Conservation (phyloP, 2,888 invertebrate genomes). For the Cheilosia pagana region DNA sequence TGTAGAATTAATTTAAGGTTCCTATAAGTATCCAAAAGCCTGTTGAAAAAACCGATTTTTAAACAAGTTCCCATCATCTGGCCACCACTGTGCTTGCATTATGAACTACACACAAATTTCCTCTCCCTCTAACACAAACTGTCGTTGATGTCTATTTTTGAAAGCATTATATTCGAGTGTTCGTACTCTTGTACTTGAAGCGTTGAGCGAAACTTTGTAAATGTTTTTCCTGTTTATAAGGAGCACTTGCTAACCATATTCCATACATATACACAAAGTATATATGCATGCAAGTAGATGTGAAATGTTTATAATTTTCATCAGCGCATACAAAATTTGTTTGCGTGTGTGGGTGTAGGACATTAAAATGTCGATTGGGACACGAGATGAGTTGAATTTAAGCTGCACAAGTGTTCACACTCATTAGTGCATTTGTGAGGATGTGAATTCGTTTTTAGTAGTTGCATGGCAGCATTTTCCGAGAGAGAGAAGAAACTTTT, state of each 20-base stretch:
- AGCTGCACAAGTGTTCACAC: constrained; percentile 6
- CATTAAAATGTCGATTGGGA: constrained; percentile 37
- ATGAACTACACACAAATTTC: constrained; percentile 3
- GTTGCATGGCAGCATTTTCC: no score
- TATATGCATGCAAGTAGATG: neutral
- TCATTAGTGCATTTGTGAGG: constrained; percentile 33
- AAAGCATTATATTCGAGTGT: constrained; percentile 5
- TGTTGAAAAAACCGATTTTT: no score
- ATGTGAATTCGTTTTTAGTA: neutral
- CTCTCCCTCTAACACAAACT: constrained; percentile 7
- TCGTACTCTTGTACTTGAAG: constrained; percentile 11
- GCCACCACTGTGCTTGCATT: constrained; percentile 1
- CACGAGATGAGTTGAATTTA: constrained; percentile 8
- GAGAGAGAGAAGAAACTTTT: no score
- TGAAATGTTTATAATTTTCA: neutral
- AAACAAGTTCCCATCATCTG: no score
- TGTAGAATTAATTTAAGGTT: no score
- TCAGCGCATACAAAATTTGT: constrained; percentile 2
- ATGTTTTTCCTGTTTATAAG: constrained; percentile 50
- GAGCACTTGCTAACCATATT: constrained; percentile 13
- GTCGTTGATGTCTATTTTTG: constrained; percentile 2
- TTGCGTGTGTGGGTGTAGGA: constrained; percentile 7
- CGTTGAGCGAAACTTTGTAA: constrained; percentile 42
- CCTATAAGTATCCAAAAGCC: no score
- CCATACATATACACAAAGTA: neutral